A percentile compares a stretch with the other conserved stretches of the same genome.
phyloP scores from a whole-genome alignment of 1,140 invertebrate genomes.

The Achroia grisella region DNA sequence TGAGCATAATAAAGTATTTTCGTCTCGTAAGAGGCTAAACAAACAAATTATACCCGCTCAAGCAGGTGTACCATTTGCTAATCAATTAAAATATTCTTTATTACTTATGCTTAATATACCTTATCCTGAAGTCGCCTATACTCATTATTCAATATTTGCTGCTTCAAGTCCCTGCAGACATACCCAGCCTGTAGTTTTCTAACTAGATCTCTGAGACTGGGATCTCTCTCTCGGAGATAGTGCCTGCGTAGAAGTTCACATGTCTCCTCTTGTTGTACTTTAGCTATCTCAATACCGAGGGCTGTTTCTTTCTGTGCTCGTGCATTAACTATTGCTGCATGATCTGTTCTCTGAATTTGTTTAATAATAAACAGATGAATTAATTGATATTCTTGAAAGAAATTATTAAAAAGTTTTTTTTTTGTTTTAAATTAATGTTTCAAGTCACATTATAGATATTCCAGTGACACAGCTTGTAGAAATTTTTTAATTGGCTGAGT shows the following conservation, averaged over 20 bases:
- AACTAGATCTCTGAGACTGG: slow-evolving; percentile 29
- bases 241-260: slow-evolving; percentile 38
- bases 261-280: slow-evolving; percentile 32
- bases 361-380: too few relatives aligned
- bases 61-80: too few relatives aligned
- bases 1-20: too few relatives aligned
- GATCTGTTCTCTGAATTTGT: slow-evolving; percentile 47
- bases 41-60: too few relatives aligned
- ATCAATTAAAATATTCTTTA: too few relatives aligned
- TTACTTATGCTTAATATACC: slow-evolving; percentile 27
- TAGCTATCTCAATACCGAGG: slow-evolving; percentile 41
- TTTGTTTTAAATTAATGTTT: too few relatives aligned
- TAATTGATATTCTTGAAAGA: too few relatives aligned
- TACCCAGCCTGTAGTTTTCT: slow-evolving; percentile 51
- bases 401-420: too few relatives aligned
- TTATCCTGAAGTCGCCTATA: slow-evolving; percentile 50
- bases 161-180: slow-evolving; percentile 45
- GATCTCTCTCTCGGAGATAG: slow-evolving; percentile 47
- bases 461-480: too few relatives aligned
- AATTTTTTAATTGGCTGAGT: too few relatives aligned
- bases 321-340: slow-evolving; percentile 55
- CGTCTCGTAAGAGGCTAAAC: too few relatives aligned
- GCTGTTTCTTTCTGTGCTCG: slow-evolving; percentile 41
- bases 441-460: too few relatives aligned
- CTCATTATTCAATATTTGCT: slow-evolving; percentile 57